Base-by-base conservation (phyloP, 2,797 vertebrate genomes). In the Setipinna tenuifilis region DNA sequence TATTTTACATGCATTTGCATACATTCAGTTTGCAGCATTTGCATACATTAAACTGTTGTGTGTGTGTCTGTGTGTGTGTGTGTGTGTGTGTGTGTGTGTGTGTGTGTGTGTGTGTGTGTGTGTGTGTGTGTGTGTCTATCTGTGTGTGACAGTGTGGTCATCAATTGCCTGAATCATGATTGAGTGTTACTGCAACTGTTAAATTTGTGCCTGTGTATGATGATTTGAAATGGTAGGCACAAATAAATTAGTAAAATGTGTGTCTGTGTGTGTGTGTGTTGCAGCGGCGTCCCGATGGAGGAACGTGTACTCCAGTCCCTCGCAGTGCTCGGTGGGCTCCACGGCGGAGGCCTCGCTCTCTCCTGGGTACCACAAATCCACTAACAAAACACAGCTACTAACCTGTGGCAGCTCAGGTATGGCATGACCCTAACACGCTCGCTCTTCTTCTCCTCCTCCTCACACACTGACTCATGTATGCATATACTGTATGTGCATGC, bases 381-480 rank as follows among this genome's bases (percentile, higher is more conserved):
- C 97, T 98, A 98, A 98, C 97, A 98, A 98, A 98, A 94, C 97
- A n/a, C n/a, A n/a, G 93, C 95, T 98, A 98, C 97, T 98, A 98
- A 98, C 97, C 93, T 97, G 97, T 97, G 97, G 96, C 96, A 96
- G 93, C 95, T 97, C 97, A 98, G 97, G 97, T 98, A 98, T 90
- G 97, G 96, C 97, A 95, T 95, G 96, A 94, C 93, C 85, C 88
- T 89, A 88, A 88, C 87, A 83, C 82, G 46, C 25, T 5, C 57
- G 7, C 16, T 35, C 28, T 31, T 41, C 31, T 17, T 0, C 71
- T 44, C 31, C 54, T 87, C 71, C 50, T 3, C 9, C 2, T 54
- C 50, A 41, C 35, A 41, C 35, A 41, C 35, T n/a, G n/a, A 41
- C 35, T 41, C 35, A 5, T 41, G 35, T 41, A 41, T 41, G 35